A percentile compares a stretch with the other conserved stretches of the same genome.
phyloP scores from a whole-genome alignment of 2,113 vertebrate genomes.

The Indicator maculatus region DNA sequence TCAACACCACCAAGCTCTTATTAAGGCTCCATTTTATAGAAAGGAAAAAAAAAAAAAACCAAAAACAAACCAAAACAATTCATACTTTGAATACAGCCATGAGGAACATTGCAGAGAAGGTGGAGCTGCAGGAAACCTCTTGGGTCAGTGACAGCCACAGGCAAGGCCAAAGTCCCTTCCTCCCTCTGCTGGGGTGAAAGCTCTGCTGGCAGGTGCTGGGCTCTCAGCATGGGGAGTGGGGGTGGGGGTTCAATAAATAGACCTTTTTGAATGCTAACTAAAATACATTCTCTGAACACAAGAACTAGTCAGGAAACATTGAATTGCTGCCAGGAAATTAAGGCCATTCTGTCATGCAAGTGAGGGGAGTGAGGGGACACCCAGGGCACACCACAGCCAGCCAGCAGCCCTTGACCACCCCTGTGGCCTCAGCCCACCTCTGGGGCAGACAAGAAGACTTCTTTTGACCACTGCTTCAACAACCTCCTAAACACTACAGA shows the following conservation, averaged over 20 bases:
- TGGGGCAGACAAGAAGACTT: rapidly evolving
- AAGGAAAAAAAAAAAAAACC: neutral
- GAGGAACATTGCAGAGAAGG: neutral
- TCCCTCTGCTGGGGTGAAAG: neutral
- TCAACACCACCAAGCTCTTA: neutral
- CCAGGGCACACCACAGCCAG: neutral
- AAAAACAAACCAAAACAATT: neutral
- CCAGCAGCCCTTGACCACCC: neutral
- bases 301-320: neutral
- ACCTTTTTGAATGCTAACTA: neutral
- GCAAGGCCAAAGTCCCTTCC: neutral
- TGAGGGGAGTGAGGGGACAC: slow-evolving; percentile 29
- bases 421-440: neutral
- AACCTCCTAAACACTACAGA: neutral
- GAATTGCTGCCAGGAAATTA: slow-evolving; percentile 17
- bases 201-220: neutral
- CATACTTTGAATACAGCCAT: slow-evolving; percentile 32
- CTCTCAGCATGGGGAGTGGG: neutral
- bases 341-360: slow-evolving; percentile 54
- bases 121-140: slow-evolving; percentile 26
- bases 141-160: neutral
- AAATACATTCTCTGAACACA: neutral
- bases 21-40: slow-evolving; percentile 69
- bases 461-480: neutral
- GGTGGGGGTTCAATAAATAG: neutral